A percentile compares a stretch with the other conserved stretches of the same genome.
Conservation (phyloP, 2,888 invertebrate genomes). For the Nysson spinosus region DNA sequence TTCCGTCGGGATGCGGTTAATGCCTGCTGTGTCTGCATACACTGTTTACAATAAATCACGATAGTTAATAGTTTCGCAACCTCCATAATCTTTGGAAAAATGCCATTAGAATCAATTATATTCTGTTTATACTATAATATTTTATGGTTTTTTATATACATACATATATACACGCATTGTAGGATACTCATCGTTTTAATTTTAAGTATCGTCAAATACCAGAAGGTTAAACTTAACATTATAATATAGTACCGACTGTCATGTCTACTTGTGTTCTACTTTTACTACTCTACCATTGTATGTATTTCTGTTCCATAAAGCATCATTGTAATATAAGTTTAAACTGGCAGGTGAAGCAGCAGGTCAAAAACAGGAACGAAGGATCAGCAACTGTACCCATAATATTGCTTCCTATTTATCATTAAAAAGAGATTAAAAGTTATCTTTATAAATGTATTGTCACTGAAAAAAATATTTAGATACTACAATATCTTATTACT, state of each 20-base stretch:
- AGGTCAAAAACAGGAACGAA: slow-evolving; percentile 62
- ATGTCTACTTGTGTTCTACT: slow-evolving; percentile 61
- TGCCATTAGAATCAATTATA: slow-evolving; percentile 56
- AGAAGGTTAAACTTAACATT: slow-evolving; percentile 55
- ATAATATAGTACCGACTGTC: slow-evolving; percentile 56
- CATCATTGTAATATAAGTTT: slow-evolving; percentile 59
- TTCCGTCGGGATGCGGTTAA: slow-evolving; percentile 75
- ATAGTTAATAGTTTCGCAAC: slow-evolving; percentile 65
- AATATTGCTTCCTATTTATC: slow-evolving; percentile 55
- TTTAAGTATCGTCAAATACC: slow-evolving; percentile 60
- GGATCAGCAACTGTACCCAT: slow-evolving; percentile 58
- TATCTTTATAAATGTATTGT: slow-evolving; percentile 53
- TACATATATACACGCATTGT: slow-evolving; percentile 57
- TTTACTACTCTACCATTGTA: slow-evolving; percentile 56
- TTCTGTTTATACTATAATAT: slow-evolving; percentile 59
- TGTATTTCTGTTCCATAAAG: slow-evolving; percentile 61
- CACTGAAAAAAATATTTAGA: slow-evolving; percentile 46
- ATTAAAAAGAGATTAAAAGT: slow-evolving; percentile 56
- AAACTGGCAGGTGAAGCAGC: slow-evolving; percentile 69
- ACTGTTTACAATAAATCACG: slow-evolving; percentile 60
- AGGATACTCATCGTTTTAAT: slow-evolving; percentile 63
- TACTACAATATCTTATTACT: slow-evolving; percentile 52
- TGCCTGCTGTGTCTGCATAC: slow-evolving; percentile 74
- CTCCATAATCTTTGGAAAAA: slow-evolving; percentile 51
- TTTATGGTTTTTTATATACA: slow-evolving; percentile 51